Conservation (phyloP, 2,888 invertebrate genomes). For the Melipona bicolor region DNA sequence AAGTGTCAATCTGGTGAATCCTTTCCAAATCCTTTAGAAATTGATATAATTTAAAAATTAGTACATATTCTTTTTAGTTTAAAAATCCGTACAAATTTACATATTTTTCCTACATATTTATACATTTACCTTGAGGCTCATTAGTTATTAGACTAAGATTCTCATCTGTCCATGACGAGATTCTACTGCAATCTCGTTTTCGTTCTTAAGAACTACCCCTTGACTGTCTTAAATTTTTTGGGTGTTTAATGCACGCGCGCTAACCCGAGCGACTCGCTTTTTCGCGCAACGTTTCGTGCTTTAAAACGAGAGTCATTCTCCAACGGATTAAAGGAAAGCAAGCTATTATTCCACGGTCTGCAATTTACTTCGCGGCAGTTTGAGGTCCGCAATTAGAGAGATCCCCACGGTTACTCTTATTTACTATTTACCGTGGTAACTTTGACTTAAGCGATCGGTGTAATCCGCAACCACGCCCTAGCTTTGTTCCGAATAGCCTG, state of each 20-base stretch:
- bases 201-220: not conserved
- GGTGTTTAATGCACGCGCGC: not conserved
- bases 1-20: too few relatives aligned
- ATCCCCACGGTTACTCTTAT: not conserved
- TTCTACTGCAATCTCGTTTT: not conserved
- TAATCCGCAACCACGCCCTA: not conserved
- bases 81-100: too few relatives aligned
- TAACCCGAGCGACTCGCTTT: not conserved
- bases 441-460: constrained; percentile 6
- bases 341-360: constrained; percentile 12
- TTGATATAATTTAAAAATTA: too few relatives aligned
- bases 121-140: too few relatives aligned
- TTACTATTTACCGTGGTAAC: constrained; percentile 24
- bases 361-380: constrained; percentile 19
- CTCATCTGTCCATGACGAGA: not conserved
- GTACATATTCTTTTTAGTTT: too few relatives aligned
- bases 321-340: constrained; percentile 20
- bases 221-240: not conserved
- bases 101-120: too few relatives aligned
- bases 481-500: not conserved
- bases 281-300: not conserved
- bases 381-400: constrained; percentile 21
- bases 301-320: constrained; percentile 4
- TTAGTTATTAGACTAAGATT: too few relatives aligned
- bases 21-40: too few relatives aligned